These are phyloP conservation scores for Pionites leucogaster DNA, from an alignment of 2,113 vertebrate species.

Conservation along the genomic window DNA sequence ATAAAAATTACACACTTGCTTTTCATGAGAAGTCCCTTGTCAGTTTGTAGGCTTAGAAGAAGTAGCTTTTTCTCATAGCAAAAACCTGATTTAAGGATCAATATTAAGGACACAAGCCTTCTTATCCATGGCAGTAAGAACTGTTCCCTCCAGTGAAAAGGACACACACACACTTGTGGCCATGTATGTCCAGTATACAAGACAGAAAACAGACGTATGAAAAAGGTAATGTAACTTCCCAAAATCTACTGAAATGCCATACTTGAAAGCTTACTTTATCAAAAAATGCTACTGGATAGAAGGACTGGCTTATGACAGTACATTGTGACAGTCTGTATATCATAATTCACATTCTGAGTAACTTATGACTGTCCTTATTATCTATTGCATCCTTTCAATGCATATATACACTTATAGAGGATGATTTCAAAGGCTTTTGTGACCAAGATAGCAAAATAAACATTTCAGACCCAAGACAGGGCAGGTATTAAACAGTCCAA, in stretches of 20 bases:
- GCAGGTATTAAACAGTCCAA: neutral
- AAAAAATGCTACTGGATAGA: neutral
- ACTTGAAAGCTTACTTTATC: neutral
- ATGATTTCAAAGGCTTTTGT: neutral
- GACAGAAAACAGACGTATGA: neutral
- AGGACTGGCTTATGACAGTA: neutral
- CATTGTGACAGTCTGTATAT: neutral
- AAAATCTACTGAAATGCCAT: neutral
- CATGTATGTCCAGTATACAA: neutral
- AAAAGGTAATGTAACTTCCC: fast-evolving
- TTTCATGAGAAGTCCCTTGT: neutral
- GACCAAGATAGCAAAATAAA: neutral
- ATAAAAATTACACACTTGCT: fast-evolving
- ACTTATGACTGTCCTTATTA: neutral
- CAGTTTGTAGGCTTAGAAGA: neutral
- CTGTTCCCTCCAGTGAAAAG: neutral
- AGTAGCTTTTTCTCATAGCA: neutral
- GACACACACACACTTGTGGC: neutral
- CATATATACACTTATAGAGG: neutral
- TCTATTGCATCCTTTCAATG: neutral
- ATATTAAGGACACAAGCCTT: neutral
- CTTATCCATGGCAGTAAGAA: neutral
- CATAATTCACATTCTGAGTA: neutral
- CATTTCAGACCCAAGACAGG: neutral
- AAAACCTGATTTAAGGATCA: neutral